Conservation (phyloP, 2,113 vertebrate species). For the Cebidichthys violaceus region DNA sequence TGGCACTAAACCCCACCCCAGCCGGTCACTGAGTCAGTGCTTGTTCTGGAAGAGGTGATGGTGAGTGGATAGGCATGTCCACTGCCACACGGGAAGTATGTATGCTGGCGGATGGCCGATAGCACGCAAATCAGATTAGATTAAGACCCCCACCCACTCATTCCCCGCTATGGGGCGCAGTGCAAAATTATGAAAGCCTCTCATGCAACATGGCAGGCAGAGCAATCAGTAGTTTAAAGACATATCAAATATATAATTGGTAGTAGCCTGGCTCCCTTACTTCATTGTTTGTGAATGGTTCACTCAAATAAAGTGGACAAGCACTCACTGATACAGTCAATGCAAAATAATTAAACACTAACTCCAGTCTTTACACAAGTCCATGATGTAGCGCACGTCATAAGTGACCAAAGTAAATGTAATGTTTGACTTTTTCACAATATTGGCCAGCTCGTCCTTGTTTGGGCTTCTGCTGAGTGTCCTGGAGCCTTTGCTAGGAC, state of each 20-base stretch:
- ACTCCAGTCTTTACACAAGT: conserved; percentile 3
- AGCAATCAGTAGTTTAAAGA: not conserved
- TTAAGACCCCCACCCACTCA: not conserved
- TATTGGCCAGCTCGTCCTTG: conserved; percentile 36
- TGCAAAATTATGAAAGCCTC: not conserved
- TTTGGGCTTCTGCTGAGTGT: not conserved
- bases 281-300: not conserved
- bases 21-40: no score
- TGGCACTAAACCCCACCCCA: conserved; percentile 68
- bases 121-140: conserved; percentile 19
- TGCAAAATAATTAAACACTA: conserved; percentile 25
- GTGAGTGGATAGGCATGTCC: not conserved
- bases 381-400: not conserved
- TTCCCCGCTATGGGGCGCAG: not conserved
- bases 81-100: not conserved
- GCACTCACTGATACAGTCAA: not conserved
- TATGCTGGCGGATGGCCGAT: not conserved
- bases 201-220: not conserved
- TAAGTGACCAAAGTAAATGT: conserved; percentile 20
- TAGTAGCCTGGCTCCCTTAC: no score
- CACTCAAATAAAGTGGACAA: not conserved
- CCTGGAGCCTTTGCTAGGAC: conserved; percentile 32
- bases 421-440: conserved; percentile 5
- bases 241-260: not conserved
- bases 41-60: conserved; percentile 18